Evolutionary conservation across 2,797 vertebrate genomes (phyloP), one percentile per base, ranked within the genome.

Genomic region (Liparis tanakae): DNA sequence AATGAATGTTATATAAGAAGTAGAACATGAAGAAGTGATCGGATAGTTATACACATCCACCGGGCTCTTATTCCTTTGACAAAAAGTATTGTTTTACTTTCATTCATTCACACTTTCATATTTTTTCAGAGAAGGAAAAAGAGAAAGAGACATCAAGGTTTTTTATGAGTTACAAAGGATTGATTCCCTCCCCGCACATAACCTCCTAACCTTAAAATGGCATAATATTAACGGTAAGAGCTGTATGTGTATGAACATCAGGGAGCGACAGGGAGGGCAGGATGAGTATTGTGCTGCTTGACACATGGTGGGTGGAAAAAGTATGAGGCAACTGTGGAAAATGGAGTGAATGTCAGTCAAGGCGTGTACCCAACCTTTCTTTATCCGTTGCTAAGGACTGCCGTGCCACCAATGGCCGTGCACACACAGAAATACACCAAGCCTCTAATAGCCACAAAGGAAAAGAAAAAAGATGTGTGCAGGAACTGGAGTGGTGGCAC

Each of bases 221-320:
- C 66, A 59, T 73, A 36, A 70, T 66, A 62, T 72, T 67, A 78
- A 75, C 67, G 57, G 74, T 25, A 60, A 70, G 67, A 20, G 41
- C 53, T 60, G 62, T 43, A 18, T 13, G 22, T 78, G 62, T 37
- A 6, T 13, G 54, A 68, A 60, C 2, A 50, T 69, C 50, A 58
- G 37, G n/a, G 39, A 54, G 54, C 3, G 58, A 69, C 55, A 74
- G 72, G 34, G 74, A 66, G 34, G 39, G 48, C 75, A 77, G 75
- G 69, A 72, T 81, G 70, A 87, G 88, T 78, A 86, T 72, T 6
- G 4, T 44, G 80, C 68, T 4, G 33, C 66, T 72, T 88, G 79
- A 82, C 76, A 80, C 18, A 25, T 73, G 69, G 79, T 85, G 79
- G 82, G 65, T 84, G 79, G 84, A 81, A 70, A 73, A 64, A 46